phyloP scores from a whole-genome alignment of 2,888 invertebrate species.

The Caenorhabditis sp. region DNA sequence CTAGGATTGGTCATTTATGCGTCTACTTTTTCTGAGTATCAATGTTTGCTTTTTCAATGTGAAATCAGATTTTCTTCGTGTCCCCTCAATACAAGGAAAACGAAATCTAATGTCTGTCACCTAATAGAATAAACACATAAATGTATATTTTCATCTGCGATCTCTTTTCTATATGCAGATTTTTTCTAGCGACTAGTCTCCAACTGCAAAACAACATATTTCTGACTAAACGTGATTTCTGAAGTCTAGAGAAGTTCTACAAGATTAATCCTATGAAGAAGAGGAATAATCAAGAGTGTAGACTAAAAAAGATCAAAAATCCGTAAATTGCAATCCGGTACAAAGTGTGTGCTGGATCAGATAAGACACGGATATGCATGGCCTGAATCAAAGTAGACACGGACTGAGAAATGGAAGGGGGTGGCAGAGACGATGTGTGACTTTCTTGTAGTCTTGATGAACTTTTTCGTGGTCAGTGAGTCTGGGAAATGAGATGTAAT shows the following conservation, averaged over 20 bases:
- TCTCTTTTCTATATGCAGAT: background rate
- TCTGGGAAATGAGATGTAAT: slow-evolving; percentile 6
- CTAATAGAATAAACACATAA: background rate
- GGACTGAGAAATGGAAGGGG: slow-evolving; percentile 21
- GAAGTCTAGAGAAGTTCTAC: slow-evolving; percentile 4
- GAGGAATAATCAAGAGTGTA: background rate
- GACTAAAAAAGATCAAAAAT: slow-evolving; percentile 24
- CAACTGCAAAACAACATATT: background rate
- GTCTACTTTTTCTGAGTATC: too few species aligned
- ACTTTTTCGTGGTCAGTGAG: slow-evolving; percentile 23
- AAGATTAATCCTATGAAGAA: background rate
- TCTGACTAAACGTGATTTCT: slow-evolving; percentile 5
- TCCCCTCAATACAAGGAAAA: too few species aligned
- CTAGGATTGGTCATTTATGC: too few species aligned
- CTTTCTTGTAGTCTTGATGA: slow-evolving; percentile 13
- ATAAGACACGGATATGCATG: background rate
- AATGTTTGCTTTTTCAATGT: too few species aligned
- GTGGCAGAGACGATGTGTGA: slow-evolving; percentile 7
- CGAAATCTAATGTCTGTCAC: background rate
- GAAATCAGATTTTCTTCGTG: too few species aligned
- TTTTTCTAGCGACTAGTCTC: background rate
- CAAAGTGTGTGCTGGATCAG: slow-evolving; percentile 22
- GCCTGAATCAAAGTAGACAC: slow-evolving; percentile 19
- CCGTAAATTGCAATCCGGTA: slow-evolving; percentile 8
- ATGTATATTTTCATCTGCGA: background rate